phyloP scores from a whole-genome alignment of 2,113 vertebrate genomes.

The Podarcis cretensis region DNA sequence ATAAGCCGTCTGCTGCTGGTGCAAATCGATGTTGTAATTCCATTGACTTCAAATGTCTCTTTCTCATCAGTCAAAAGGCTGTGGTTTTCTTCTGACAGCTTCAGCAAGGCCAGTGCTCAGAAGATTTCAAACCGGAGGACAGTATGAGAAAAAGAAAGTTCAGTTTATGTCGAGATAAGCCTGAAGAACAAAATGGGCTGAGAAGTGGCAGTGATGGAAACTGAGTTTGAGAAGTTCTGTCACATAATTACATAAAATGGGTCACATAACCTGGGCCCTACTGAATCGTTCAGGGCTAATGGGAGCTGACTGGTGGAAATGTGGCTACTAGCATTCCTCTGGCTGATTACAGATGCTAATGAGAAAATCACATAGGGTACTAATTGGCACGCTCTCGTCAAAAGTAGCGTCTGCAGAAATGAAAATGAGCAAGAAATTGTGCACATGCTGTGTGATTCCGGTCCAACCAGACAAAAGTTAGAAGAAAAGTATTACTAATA shows the following conservation, averaged over 20 bases:
- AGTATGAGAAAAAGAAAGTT: conserved; percentile 21
- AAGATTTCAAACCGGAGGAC: not conserved
- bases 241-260: not conserved
- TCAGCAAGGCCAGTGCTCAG: not conserved
- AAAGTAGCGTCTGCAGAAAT: conserved; percentile 8
- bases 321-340: conserved; percentile 21
- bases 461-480: conserved; percentile 11
- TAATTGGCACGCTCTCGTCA: not conserved
- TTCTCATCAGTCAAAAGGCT: not conserved
- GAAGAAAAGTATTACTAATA: conserved; percentile 18
- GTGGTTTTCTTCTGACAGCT: conserved; percentile 3
- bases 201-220: not conserved
- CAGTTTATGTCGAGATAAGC: not conserved
- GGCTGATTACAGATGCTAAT: conserved; percentile 22
- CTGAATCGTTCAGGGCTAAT: not conserved
- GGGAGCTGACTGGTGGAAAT: not conserved
- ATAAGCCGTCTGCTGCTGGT: conserved; percentile 25
- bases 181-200: not conserved
- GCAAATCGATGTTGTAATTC: conserved; percentile 6
- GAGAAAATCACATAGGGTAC: conserved; percentile 22
- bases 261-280: not conserved
- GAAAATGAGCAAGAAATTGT: conserved; percentile 22
- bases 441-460: conserved; percentile 1
- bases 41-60: not conserved
- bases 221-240: not conserved